phyloP scores from a whole-genome alignment of 2,888 invertebrate genomes.

The Phymatocera aterrima region DNA sequence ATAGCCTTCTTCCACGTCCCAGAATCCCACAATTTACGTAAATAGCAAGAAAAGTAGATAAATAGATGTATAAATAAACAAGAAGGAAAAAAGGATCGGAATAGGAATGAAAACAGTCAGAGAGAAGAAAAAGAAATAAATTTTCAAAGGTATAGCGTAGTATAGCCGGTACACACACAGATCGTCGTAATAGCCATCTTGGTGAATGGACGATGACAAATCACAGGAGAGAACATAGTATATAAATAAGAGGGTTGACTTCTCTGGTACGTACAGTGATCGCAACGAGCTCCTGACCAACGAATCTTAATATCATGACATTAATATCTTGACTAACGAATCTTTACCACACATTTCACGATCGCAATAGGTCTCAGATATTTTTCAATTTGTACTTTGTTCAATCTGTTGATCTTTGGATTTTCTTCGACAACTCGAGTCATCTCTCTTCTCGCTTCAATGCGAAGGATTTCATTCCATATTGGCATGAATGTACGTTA shows the following conservation, averaged over 20 bases:
- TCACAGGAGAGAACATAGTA: slow-evolving; percentile 48
- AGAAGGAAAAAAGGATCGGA: not conserved
- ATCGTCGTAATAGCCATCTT: slow-evolving; percentile 37
- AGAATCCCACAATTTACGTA: no score
- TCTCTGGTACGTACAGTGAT: not conserved
- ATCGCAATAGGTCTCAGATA: no score
- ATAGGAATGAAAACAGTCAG: not conserved
- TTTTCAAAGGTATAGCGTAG: not conserved
- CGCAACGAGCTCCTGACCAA: not conserved
- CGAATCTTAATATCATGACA: not conserved
- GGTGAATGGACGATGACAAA: slow-evolving; percentile 36
- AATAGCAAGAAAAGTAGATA: no score
- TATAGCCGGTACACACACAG: no score
- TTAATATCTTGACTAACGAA: no score
- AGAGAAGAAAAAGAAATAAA: not conserved
- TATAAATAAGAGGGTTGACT: slow-evolving; percentile 57
- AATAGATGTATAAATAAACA: not conserved
- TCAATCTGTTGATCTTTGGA: no score
- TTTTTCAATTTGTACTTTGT: no score
- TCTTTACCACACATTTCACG: not conserved
- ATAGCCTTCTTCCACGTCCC: no score
- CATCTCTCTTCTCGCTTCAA: no score
- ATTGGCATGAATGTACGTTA: no score
- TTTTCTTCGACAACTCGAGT: no score
- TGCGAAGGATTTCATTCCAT: no score